Base-by-base conservation (phyloP, 2,113 vertebrate species). In the Trematocara macrostoma region DNA sequence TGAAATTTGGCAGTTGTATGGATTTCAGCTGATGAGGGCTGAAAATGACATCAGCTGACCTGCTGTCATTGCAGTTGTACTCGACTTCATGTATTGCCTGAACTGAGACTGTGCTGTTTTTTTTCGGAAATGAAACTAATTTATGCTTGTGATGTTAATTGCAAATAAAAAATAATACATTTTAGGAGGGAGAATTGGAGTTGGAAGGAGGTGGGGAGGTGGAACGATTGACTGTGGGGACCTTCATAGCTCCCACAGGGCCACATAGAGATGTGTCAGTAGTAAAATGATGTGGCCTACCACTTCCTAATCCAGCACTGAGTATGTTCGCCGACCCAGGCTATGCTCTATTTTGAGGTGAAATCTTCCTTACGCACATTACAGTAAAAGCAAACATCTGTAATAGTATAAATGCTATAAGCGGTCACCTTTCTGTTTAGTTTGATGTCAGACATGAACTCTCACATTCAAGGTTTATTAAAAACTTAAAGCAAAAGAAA, bases 321-420 rank as follows among this genome's bases (percentile, higher is more conserved):
- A 96, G 87, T 90, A 96, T 92, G 96, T 95, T 94, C 93, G 97
- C 96, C 98, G 97, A 97, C 97, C 97, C 97, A 97, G 91, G 34
- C 83, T 93, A 95, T 56, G 61, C 84, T 49, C 47, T 10, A 20
- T 61, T 31, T 79, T 38, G 11, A 34, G 16, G 76, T 38, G 85
- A 88, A 86, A 84, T 87, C 45, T 35, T 40, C 80, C 83, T 88
- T 82, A 35, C 20, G 23, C 51, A 71, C 88, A 52, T 82, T 51
- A 79, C 7, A 55, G 15, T 9, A 34, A 57, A 84, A 78, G 31
- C 51, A 51, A 35, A 57, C 71, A 84, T 84, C 53, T 91, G 61
- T 23, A 76, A 26, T n/a, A 18, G 85, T 2, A 51, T 79, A 16
- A 47, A 18, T 16, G 57, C 34, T 20, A 56, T 42, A 86, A 40